Percentiles rank a stretch among this genome's conserved stretches.
phyloP scores from a whole-genome alignment of 2,888 invertebrate genomes.

The Melipona beecheii region DNA sequence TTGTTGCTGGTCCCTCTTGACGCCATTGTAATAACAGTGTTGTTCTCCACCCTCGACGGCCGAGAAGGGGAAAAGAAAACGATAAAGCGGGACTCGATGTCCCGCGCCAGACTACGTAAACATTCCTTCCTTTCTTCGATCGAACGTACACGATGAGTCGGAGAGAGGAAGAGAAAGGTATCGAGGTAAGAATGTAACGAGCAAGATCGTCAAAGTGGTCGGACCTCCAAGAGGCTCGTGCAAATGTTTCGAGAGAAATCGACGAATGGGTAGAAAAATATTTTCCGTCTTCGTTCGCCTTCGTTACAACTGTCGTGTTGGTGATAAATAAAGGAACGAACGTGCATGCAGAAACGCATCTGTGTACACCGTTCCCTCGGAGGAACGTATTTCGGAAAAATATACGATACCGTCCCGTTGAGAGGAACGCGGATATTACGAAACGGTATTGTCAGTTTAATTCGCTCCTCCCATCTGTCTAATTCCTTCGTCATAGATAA shows the following conservation, averaged over 20 bases:
- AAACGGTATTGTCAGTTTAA: background rate
- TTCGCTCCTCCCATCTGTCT: background rate
- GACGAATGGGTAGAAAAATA: slow-evolving; percentile 32
- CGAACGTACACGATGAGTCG: slow-evolving; percentile 31
- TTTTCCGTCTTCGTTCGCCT: slow-evolving; percentile 10
- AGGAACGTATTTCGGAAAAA: background rate
- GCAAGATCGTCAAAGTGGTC: slow-evolving; percentile 41
- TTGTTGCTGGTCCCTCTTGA: slow-evolving; percentile 56
- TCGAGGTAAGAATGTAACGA: slow-evolving; percentile 47
- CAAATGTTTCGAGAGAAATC: background rate
- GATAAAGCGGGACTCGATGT: slow-evolving; percentile 46
- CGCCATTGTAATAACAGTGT: slow-evolving; percentile 67
- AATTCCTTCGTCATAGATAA: background rate
- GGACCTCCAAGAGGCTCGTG: background rate
- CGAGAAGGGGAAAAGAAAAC: slow-evolving; percentile 37
- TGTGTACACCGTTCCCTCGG: background rate
- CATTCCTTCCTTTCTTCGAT: slow-evolving; percentile 38
- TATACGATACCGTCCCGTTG: background rate
- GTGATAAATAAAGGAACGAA: background rate
- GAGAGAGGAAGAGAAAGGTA: background rate
- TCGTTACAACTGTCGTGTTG: too few relatives aligned
- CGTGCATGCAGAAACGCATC: background rate
- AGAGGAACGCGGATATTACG: background rate
- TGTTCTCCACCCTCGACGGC: slow-evolving; percentile 56
- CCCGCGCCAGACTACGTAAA: slow-evolving; percentile 47